Evolutionary conservation across 2,113 vertebrate species (phyloP), one percentile per base, ranked within the genome.

Genomic region (Esox niger): DNA sequence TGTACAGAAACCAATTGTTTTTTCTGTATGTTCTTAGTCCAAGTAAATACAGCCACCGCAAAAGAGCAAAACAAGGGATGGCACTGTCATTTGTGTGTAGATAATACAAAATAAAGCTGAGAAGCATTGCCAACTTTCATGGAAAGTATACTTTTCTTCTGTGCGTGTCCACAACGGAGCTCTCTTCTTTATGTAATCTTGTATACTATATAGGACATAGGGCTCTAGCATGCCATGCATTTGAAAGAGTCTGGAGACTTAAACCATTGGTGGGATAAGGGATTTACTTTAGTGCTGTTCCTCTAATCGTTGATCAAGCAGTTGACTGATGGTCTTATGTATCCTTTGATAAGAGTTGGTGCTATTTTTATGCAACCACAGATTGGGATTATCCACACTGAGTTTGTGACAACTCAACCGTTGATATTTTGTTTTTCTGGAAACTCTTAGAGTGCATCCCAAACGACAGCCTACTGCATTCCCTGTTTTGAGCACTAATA

Each of bases 261-360:
- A 84, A 89, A 86, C 86, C 83, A 87, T 87, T 84, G 86, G 79
- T 43, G 70, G 75, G 79, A 82, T 83, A 70, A 71, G 79, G 84
- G 85, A 85, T 87, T 89, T 84, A 64, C 75, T 78, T 73, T 86
- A 79, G 83, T 85, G 15, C 76, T 81, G 70, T 70, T 59, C 17
- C 31, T 57, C 76, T 82, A 79, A 84, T 87, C 81, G 66, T 74
- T 69, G 69, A 26, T 64, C 68, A 71, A 67, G 63, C 43, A 3
- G 60, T 74, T 66, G 71, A 77, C 80, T 86, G 83, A 87, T 83
- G 81, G 30, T 75, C 75, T 84, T 83, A 66, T 80, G 75, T 86
- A 35, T 35, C 32, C 32, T 21, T 78, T 75, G 79, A 15, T 0
- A 17, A 73, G 78, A 70, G 30, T 79, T 70, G 31, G 32, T 70